Evolutionary conservation across 2,888 invertebrate genomes (phyloP).

Genomic region (Rhagophthalmus giganteus): DNA sequence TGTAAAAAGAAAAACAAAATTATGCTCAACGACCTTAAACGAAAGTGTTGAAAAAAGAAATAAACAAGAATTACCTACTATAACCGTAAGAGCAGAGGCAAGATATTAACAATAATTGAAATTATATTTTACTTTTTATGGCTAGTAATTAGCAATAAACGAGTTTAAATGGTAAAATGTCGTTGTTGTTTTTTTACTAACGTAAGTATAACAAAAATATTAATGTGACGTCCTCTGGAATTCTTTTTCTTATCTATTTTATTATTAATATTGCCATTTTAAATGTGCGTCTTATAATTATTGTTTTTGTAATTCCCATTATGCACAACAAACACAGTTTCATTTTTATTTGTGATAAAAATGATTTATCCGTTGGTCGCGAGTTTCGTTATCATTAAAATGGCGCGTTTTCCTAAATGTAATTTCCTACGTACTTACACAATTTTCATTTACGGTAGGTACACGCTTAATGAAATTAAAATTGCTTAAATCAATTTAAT

Average conservation of each 20-base stretch:
- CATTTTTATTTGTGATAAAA: background rate
- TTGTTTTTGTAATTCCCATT: background rate
- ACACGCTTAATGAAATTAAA: background rate
- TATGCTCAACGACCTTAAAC: conserved; percentile 21
- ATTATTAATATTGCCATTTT: no score
- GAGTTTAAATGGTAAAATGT: no score
- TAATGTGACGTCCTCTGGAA: background rate
- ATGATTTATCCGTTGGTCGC: background rate
- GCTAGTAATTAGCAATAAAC: no score
- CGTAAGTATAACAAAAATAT: no score
- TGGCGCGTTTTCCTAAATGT: background rate
- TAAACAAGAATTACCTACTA: conserved; percentile 3
- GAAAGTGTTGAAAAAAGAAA: conserved; percentile 17
- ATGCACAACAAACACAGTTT: background rate
- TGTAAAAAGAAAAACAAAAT: conserved; percentile 5
- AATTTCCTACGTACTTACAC: no score
- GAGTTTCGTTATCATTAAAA: background rate
- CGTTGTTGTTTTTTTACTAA: no score
- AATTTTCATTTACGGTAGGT: no score
- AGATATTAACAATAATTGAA: background rate
- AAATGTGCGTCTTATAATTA: no score
- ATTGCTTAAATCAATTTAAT: background rate
- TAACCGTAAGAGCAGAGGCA: background rate
- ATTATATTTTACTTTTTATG: no score
- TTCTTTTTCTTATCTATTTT: background rate